Conservation (phyloP, 2,888 invertebrate species). For the Volucella inflata region DNA sequence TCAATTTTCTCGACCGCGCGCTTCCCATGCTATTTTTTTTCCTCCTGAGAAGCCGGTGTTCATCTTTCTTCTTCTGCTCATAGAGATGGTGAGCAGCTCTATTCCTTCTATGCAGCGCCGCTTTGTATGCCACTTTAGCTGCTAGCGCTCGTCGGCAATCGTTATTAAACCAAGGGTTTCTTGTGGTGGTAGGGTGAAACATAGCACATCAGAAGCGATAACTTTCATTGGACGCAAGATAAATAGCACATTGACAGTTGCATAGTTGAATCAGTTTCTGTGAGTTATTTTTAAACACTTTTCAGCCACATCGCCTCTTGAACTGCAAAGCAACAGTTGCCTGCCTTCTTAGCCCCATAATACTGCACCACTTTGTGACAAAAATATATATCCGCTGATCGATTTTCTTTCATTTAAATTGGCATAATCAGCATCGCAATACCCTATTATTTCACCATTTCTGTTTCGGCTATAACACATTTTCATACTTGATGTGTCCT, state of each 20-base stretch:
- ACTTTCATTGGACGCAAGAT: too few relatives aligned
- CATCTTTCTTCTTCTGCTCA: too few relatives aligned
- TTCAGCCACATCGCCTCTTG: slow-evolving; percentile 5
- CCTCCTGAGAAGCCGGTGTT: too few relatives aligned
- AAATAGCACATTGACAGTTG: neutral
- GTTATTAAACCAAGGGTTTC: too few relatives aligned
- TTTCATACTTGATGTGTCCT: neutral
- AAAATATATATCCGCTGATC: neutral
- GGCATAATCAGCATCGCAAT: slow-evolving; percentile 4
- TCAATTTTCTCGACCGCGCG: too few relatives aligned
- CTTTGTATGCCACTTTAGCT: too few relatives aligned
- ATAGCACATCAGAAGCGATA: too few relatives aligned
- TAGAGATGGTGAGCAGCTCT: too few relatives aligned
- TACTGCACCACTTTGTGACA: neutral
- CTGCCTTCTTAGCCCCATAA: neutral
- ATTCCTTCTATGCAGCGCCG: too few relatives aligned
- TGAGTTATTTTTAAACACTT: slow-evolving; percentile 8
- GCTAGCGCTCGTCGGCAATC: too few relatives aligned
- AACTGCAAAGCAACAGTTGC: neutral
- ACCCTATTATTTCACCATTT: neutral
- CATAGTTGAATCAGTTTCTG: neutral
- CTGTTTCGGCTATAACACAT: neutral
- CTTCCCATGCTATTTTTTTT: too few relatives aligned
- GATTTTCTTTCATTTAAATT: neutral
- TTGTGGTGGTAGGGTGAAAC: too few relatives aligned